phyloP scores from a whole-genome alignment of 2,888 invertebrate species.

The Drosophila hamatofila region DNA sequence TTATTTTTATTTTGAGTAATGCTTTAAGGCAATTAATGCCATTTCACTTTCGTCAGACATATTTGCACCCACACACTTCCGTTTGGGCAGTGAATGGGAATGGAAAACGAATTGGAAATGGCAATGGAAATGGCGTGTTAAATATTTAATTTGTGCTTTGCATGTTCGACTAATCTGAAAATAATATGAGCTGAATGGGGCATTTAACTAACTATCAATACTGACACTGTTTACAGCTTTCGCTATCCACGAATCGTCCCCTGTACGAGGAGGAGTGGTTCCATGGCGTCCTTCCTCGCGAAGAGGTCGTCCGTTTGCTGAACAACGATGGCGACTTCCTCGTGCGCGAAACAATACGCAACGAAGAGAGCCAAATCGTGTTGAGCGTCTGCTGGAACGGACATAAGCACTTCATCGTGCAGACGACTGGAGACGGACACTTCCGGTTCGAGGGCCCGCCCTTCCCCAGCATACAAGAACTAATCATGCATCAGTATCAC shows the following conservation, averaged over 20 bases:
- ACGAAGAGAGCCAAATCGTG: conserved; percentile 96
- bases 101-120: conserved; percentile 32
- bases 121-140: conserved; percentile 64
- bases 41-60: conserved; percentile 60
- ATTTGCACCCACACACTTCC: conserved; percentile 73
- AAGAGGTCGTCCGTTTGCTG: conserved; percentile 96
- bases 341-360: conserved; percentile 96
- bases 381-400: conserved; percentile 98
- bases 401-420: conserved; percentile 98
- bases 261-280: conserved; percentile 98
- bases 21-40: conserved; percentile 19
- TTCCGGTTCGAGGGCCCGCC: conserved; percentile 97
- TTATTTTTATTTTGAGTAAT: conserved; percentile 26
- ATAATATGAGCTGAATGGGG: background rate
- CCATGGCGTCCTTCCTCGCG: conserved; percentile 97
- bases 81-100: conserved; percentile 26
- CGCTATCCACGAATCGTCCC: conserved; percentile 87
- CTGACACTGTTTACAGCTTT: conserved; percentile 77
- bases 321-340: conserved; percentile 97
- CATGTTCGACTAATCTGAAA: conserved; percentile 60
- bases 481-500: conserved; percentile 95
- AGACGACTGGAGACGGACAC: conserved; percentile 96
- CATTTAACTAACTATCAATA: conserved; percentile 11
- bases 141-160: conserved; percentile 46
- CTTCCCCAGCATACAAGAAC: conserved; percentile 96